Evolutionary conservation across 2,888 invertebrate species (phyloP).

Genomic region (Cacoxenus indagator): DNA sequence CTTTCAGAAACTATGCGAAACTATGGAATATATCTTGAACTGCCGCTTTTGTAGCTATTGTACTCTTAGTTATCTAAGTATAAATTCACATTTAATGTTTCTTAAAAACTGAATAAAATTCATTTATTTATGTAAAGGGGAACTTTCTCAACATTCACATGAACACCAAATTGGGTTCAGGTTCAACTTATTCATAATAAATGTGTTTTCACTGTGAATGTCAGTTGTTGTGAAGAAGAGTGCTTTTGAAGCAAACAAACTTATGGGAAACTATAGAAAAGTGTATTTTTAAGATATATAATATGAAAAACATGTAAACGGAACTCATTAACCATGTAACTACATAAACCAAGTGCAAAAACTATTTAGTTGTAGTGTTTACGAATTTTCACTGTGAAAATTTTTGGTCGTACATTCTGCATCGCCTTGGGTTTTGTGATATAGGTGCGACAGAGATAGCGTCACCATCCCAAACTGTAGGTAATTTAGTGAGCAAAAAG

Average conservation of each 20-base stretch:
- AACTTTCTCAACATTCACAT: too few species aligned
- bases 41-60: too few species aligned
- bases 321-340: background rate
- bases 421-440: background rate
- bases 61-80: too few species aligned
- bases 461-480: background rate
- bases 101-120: too few species aligned
- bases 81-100: too few species aligned
- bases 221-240: background rate
- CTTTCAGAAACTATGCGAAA: too few species aligned
- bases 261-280: background rate
- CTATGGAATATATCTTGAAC: too few species aligned
- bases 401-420: background rate
- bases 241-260: background rate
- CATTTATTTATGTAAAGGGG: too few species aligned
- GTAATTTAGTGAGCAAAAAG: slow-evolving; percentile 15
- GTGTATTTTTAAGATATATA: background rate
- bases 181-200: too few species aligned
- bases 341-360: background rate
- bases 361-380: slow-evolving; percentile 12
- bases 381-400: background rate
- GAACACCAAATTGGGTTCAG: too few species aligned
- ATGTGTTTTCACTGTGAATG: background rate
- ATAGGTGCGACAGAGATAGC: slow-evolving; percentile 6
- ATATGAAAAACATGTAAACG: background rate